phyloP scores from a whole-genome alignment of 2,797 vertebrate genomes.

The Perodicticus potto region DNA sequence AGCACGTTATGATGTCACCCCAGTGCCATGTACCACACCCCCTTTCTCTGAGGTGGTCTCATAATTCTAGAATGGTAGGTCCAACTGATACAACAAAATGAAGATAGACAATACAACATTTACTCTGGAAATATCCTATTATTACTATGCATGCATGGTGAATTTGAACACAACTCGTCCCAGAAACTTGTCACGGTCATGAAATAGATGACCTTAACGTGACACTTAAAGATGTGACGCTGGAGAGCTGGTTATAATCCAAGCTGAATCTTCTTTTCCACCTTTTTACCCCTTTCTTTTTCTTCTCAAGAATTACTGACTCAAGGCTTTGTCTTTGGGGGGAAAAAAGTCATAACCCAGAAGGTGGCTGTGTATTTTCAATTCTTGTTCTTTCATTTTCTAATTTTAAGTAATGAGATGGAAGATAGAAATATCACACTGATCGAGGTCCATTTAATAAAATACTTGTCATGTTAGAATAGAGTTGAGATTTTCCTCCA shows the following conservation, averaged over 20 bases:
- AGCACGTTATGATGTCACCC: too few relatives aligned
- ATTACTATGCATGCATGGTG: too few relatives aligned
- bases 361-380: not conserved
- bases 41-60: too few relatives aligned
- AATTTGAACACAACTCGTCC: too few relatives aligned
- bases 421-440: not conserved
- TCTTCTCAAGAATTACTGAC: not conserved
- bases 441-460: not conserved
- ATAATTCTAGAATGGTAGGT: too few relatives aligned
- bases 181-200: too few relatives aligned
- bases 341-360: not conserved
- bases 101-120: too few relatives aligned
- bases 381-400: not conserved
- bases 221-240: not conserved
- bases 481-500: not conserved
- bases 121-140: too few relatives aligned
- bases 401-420: not conserved
- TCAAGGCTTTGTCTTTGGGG: not conserved
- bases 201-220: constrained; percentile 5
- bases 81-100: too few relatives aligned
- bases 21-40: too few relatives aligned
- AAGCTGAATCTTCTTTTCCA: not conserved
- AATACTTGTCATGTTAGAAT: not conserved
- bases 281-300: not conserved
- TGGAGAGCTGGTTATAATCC: not conserved